phyloP scores from a whole-genome alignment of 2,888 invertebrate species.

The Yponomeuta malinellus region DNA sequence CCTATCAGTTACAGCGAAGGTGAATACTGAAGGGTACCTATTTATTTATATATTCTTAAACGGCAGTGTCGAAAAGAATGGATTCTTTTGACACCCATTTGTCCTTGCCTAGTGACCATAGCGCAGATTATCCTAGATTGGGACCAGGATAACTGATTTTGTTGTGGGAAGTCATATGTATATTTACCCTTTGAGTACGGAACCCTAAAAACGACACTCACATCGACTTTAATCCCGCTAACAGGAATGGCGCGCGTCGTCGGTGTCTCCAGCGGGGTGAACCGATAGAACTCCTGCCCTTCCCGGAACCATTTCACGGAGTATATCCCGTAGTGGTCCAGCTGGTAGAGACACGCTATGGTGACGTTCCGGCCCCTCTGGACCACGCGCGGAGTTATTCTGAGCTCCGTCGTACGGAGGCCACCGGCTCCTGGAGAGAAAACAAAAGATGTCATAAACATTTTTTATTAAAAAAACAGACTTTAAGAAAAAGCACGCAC shows the following conservation, averaged over 20 bases:
- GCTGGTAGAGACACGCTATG: constrained; percentile 84
- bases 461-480: too few relatives aligned
- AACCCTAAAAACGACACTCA: constrained; percentile 69
- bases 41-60: too few relatives aligned
- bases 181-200: too few relatives aligned
- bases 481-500: too few relatives aligned
- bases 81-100: too few relatives aligned
- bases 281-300: constrained; percentile 88
- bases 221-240: constrained; percentile 86
- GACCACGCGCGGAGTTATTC: constrained; percentile 82
- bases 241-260: constrained; percentile 83
- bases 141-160: too few relatives aligned
- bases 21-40: too few relatives aligned
- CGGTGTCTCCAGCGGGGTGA: constrained; percentile 83
- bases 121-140: too few relatives aligned
- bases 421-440: constrained; percentile 76
- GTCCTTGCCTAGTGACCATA: too few relatives aligned
- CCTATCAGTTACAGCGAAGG: too few relatives aligned
- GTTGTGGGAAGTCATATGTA: too few relatives aligned
- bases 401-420: constrained; percentile 82
- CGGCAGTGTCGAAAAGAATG: too few relatives aligned
- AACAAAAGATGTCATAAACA: constrained; percentile 1
- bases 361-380: constrained; percentile 82
- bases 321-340: constrained; percentile 84
- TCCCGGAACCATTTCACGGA: constrained; percentile 92